phyloP scores from a whole-genome alignment of 2,113 vertebrate genomes.

The Mola mola region DNA sequence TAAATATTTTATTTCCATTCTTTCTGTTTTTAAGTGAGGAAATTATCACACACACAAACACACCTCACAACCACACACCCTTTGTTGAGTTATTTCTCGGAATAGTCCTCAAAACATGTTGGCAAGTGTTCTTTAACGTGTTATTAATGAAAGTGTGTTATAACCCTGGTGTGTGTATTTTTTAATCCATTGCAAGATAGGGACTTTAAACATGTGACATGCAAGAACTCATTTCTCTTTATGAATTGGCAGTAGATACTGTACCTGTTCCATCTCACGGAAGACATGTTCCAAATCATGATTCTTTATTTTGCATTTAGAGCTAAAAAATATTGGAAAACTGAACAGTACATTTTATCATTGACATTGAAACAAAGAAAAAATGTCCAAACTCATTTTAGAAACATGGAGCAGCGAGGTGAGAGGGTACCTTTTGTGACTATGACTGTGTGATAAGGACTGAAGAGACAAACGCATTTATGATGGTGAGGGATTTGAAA shows the following conservation, averaged over 20 bases:
- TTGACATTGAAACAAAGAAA: conserved; percentile 22
- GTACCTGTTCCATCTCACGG: conserved; percentile 1
- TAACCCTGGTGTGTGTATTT: no score
- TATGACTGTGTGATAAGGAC: conserved; percentile 52
- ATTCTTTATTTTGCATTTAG: conserved; percentile 20
- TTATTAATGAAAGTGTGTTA: no score
- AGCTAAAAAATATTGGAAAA: conserved; percentile 36
- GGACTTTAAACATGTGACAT: no score
- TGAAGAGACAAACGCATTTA: conserved; percentile 36
- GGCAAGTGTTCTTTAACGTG: no score
- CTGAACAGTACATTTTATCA: conserved; percentile 21
- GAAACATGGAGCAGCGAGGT: conserved; percentile 66
- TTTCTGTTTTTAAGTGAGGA: no score
- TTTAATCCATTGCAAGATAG: no score
- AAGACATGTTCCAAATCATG: conserved; percentile 14
- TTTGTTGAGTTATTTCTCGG: no score
- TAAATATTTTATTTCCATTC: no score
- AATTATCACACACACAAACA: no score
- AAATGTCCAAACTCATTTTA: conserved; percentile 55
- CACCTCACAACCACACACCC: no score
- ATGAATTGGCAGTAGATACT: background rate
- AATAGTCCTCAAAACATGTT: no score
- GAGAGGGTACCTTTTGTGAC: conserved; percentile 43
- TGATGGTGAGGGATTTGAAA: conserved; percentile 38
- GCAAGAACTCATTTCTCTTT: background rate